Percentiles rank a stretch among this genome's conserved stretches.
These are phyloP conservation scores for Pyrgilauda ruficollis DNA, from an alignment of 2,113 vertebrate species.

Conservation along the genomic window DNA sequence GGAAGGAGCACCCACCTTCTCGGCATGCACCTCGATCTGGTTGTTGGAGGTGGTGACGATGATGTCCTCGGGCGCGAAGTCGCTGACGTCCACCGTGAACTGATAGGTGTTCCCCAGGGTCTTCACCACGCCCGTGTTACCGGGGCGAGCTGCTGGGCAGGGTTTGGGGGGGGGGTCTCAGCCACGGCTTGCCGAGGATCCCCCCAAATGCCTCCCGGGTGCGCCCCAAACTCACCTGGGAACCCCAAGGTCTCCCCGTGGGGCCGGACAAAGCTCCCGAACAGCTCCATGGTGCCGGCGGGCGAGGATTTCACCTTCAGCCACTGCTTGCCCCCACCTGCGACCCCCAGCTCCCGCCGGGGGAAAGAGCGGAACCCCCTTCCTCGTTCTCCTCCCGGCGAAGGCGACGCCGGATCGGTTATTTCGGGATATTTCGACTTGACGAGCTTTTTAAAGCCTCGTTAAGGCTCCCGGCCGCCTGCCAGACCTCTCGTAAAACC, in stretches of 20 bases:
- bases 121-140: conserved; percentile 83
- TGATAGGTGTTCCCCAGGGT: conserved; percentile 90
- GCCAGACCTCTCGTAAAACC: conserved; percentile 68
- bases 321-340: background rate
- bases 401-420: background rate
- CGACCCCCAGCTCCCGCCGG: background rate
- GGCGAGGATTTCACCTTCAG: conserved; percentile 32
- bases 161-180: background rate
- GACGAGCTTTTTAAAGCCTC: conserved; percentile 73
- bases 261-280: conserved; percentile 89
- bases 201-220: accelerated
- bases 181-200: background rate
- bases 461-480: conserved; percentile 35
- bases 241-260: conserved; percentile 81
- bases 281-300: conserved; percentile 87
- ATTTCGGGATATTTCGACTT: background rate
- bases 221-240: conserved; percentile 75
- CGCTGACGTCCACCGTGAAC: conserved; percentile 92
- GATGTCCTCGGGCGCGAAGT: conserved; percentile 95
- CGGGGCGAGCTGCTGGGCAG: conserved; percentile 64
- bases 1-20: conserved; percentile 83
- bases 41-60: conserved; percentile 98
- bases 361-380: background rate
- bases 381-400: background rate
- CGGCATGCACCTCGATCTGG: conserved; percentile 94